phyloP scores from a whole-genome alignment of 2,797 vertebrate species.

The Myotis findleyi region DNA sequence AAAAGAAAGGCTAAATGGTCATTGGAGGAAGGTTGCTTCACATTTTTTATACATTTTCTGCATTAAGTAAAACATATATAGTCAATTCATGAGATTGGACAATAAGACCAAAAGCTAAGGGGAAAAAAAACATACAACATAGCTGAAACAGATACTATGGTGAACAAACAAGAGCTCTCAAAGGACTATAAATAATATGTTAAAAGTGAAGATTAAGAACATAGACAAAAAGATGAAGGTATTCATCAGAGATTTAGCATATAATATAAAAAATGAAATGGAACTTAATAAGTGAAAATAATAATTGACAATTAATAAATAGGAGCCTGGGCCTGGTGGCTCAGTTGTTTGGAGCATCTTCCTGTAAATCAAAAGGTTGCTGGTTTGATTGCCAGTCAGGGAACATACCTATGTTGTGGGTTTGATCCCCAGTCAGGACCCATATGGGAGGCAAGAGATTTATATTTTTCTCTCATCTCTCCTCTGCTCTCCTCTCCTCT shows the following conservation, averaged over 20 bases:
- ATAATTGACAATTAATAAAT: not conserved
- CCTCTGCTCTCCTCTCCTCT: too few relatives aligned
- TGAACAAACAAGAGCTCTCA: not conserved
- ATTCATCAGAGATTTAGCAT: not conserved
- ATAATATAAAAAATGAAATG: not conserved
- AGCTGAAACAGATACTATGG: not conserved
- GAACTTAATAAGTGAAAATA: not conserved
- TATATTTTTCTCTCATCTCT: not conserved
- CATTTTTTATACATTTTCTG: not conserved
- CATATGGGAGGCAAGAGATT: not conserved
- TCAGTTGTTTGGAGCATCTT: not conserved
- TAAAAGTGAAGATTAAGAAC: not conserved
- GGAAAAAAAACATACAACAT: not conserved
- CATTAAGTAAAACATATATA: not conserved
- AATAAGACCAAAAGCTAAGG: not conserved
- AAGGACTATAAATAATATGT: not conserved
- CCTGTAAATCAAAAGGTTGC: not conserved
- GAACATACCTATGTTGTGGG: too few relatives aligned
- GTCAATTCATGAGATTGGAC: not conserved
- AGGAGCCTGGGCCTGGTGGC: not conserved
- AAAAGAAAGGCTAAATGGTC: not conserved
- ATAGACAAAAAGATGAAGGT: not conserved
- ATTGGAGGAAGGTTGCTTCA: not conserved
- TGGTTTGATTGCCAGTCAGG: not conserved
- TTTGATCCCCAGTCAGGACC: not conserved